Evolutionary conservation across 2,797 vertebrate genomes (phyloP).

Genomic region (Silurus aristotelis): DNA sequence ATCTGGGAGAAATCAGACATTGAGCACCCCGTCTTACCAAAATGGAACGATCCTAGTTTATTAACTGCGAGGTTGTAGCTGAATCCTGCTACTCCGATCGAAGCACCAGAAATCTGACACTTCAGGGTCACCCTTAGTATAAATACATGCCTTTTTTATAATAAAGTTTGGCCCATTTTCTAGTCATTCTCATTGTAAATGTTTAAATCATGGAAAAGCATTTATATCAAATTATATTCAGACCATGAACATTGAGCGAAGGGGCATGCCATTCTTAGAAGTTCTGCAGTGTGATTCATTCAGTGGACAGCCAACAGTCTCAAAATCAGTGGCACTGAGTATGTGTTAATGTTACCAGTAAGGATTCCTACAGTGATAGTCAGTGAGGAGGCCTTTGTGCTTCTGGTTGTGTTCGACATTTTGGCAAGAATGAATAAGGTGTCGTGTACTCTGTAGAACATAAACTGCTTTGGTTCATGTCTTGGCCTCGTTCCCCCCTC

Average conservation of each 20-base stretch:
- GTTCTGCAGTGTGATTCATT: not conserved
- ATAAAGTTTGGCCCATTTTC: not conserved
- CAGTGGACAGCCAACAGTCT: not conserved
- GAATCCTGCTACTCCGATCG: no score
- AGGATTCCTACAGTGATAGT: not conserved
- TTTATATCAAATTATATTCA: not conserved
- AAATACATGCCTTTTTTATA: not conserved
- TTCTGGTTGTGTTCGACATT: not conserved
- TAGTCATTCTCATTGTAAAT: not conserved
- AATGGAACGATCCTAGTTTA: no score
- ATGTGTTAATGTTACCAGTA: not conserved
- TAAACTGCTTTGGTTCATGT: not conserved
- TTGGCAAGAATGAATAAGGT: not conserved
- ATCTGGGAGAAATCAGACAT: no score
- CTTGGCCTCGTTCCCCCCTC: no score
- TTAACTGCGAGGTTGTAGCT: no score
- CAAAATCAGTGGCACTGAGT: not conserved
- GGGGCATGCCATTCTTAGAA: not conserved
- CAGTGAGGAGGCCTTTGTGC: not conserved
- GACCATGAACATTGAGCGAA: not conserved
- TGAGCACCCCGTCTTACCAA: no score
- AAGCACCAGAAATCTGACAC: no score
- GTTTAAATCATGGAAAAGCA: not conserved
- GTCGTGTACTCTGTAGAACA: not conserved
- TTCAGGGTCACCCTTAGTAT: no score